phyloP scores from a whole-genome alignment of 2,797 vertebrate species.

The Limnodromus scolopaceus region DNA sequence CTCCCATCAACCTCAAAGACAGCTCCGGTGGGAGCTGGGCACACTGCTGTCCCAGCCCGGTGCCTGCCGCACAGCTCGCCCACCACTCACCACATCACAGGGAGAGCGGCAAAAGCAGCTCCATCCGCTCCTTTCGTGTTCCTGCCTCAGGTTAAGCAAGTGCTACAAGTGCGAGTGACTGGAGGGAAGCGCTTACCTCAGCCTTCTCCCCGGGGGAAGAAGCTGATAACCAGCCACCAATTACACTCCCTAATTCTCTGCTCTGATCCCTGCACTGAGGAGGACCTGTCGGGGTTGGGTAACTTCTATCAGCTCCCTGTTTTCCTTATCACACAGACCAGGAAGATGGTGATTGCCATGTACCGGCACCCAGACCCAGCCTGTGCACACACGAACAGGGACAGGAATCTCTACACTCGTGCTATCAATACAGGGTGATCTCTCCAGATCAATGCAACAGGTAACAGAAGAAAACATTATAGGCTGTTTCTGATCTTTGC shows the following conservation, averaged over 20 bases:
- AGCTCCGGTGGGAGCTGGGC: fast-evolving
- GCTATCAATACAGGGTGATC: background rate
- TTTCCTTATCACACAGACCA: background rate
- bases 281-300: background rate
- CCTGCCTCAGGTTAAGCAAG: background rate
- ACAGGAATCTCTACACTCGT: background rate
- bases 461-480: background rate
- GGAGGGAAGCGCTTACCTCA: background rate
- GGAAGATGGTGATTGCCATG: background rate
- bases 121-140: background rate
- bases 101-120: background rate
- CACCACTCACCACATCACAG: background rate
- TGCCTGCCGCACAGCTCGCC: background rate
- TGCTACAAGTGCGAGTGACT: background rate
- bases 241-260: background rate
- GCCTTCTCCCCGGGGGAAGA: background rate
- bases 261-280: background rate
- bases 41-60: fast-evolving
- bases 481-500: background rate
- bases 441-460: background rate
- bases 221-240: background rate
- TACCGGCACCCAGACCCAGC: background rate
- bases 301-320: background rate
- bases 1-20: background rate
- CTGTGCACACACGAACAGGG: background rate